Evolutionary conservation across 2,113 vertebrate genomes (phyloP).

Genomic region (Bolborhynchus lineola): DNA sequence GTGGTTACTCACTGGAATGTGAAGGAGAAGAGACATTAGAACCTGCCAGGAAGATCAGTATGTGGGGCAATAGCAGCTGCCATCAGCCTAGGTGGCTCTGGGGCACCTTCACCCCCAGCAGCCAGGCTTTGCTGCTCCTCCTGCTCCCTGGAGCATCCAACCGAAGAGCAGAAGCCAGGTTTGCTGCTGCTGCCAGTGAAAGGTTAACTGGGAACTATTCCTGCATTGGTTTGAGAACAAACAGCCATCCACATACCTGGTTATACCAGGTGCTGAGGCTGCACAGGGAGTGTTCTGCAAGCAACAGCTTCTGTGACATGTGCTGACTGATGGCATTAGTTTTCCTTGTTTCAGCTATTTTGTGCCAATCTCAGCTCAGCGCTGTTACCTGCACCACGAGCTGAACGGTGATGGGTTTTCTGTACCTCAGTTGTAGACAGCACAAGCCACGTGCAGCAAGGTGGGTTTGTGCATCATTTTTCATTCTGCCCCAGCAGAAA

Average conservation of each 20-base stretch:
- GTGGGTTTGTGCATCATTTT: neutral
- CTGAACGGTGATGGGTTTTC: neutral
- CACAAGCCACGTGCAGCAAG: accelerated
- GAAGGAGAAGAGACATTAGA: neutral
- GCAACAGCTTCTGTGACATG: neutral
- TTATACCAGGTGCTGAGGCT: neutral
- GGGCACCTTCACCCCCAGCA: neutral
- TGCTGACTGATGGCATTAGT: neutral
- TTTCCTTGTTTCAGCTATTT: neutral
- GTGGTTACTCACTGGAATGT: accelerated
- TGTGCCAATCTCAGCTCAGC: neutral
- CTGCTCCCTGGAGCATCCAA: neutral
- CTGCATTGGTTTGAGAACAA: neutral
- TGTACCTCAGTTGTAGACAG: neutral
- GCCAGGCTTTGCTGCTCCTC: neutral
- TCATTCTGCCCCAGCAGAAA: neutral
- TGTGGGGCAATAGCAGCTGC: neutral
- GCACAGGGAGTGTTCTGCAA: neutral
- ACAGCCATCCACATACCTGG: neutral
- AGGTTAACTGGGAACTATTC: neutral
- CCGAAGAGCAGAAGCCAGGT: neutral
- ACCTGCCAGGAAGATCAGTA: neutral
- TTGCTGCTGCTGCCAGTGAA: neutral
- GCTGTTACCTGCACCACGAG: neutral
- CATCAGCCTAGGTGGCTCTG: accelerated